A percentile compares a stretch with the other conserved stretches of the same genome.
Conservation (phyloP, 2,797 vertebrate species). For the Threskiornis aethiopicus region DNA sequence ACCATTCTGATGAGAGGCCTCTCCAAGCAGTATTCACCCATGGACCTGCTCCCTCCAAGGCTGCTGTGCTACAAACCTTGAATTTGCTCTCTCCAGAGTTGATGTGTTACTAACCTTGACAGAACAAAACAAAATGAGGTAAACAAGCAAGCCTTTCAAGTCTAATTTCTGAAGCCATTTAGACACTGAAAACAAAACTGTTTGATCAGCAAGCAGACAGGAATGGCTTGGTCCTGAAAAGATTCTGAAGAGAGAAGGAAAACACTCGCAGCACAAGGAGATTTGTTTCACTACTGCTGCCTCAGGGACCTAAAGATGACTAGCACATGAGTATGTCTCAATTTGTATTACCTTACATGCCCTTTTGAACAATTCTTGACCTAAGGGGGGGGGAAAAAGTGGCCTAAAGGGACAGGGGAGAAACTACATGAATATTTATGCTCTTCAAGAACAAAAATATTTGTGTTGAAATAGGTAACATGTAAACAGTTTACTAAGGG, state of each 20-base stretch:
- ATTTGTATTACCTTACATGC: neutral
- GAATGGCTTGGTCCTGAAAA: neutral
- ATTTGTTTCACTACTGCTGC: neutral
- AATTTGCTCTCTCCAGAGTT: neutral
- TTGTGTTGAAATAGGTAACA: neutral
- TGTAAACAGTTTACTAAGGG: neutral
- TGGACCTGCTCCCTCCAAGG: neutral
- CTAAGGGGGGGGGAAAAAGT: neutral
- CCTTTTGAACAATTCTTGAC: neutral
- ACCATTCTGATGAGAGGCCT: neutral
- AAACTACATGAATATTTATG: neutral
- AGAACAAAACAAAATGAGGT: slow-evolving; percentile 5
- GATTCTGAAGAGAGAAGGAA: neutral
- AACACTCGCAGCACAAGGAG: neutral
- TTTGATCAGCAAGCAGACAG: slow-evolving; percentile 25
- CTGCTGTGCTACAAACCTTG: neutral
- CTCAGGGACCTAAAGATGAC: neutral
- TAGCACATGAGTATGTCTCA: neutral
- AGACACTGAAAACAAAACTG: neutral
- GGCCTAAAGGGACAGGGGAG: neutral
- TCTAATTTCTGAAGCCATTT: slow-evolving; percentile 21
- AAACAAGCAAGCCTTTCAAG: slow-evolving; percentile 14
- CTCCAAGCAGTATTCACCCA: neutral
- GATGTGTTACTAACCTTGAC: neutral
- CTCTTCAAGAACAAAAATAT: neutral